Evolutionary conservation across 2,797 vertebrate species (phyloP), one percentile per base, ranked within the genome.

Genomic region (Hydrolagus colliei): DNA sequence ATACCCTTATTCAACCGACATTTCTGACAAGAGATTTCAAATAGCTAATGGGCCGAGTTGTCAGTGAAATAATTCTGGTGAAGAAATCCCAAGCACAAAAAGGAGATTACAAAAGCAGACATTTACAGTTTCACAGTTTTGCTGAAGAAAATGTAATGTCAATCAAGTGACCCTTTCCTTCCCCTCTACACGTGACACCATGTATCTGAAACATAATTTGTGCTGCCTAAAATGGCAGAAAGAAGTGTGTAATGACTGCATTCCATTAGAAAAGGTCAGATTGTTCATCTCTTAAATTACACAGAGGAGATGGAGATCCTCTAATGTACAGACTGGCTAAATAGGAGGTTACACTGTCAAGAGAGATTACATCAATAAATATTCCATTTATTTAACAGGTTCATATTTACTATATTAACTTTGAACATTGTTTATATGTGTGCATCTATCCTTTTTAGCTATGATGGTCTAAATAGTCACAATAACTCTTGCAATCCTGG

Each of bases 211-310:
- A 22, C 59, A 59, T 20, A 13, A 78, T 78, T 12, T 78, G 9
- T 62, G 76, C 59, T 78, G 20, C 76, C 62, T 75, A 62, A 76
- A 78, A 62, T 61, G 52, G 4, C 22, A 62, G 75, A n/a, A 78
- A 75, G 52, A 52, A 75, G 12, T 52, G 27, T 32, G 32, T 75
- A 75, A 52, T 75, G 32, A 35, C 73, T 75, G 35, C 73, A 75
- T 52, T 41, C 32, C 73, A 75, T 75, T 75, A 32, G 14, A 41
- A 75, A 75, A 75, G 73, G 73, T 75, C 35, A 75, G 12, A 41
- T 75, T 14, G 18, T 61, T 78, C 20, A 78, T 78, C 76, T 78
- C 76, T 61, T 62, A 78, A 78, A 78, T 78, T 22, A 75, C 41
- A 62, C 59, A 62, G 32, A 78, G 22, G n/a, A 22, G 20, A 61